Evolutionary conservation across 2,888 invertebrate genomes (phyloP), one percentile per base, ranked within the genome.

Genomic region (Hydrotaea cyrtoneurina): DNA sequence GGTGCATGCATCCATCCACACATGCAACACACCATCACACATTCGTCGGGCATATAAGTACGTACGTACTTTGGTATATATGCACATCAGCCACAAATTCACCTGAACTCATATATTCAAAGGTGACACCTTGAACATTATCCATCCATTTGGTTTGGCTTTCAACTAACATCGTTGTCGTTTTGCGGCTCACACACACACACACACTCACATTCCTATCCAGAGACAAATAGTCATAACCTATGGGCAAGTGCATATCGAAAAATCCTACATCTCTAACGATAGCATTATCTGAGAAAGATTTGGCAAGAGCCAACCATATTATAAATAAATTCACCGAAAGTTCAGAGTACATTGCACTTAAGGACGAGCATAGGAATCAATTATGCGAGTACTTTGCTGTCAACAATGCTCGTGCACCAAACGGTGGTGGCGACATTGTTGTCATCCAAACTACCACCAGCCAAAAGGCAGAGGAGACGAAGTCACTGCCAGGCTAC

Each of bases 211-310:
- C 15, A 13, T 13, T n/a, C n/a, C 31, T 59, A 59, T 19, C 2
- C 17, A 53, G 11, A 23, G n/a, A 50, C 46, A 79, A 82, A 73
- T 59, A 78, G 69, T 69, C 53, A 69, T 69, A 46, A 83, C 88
- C 90, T 90, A 92, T 92, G 92, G 92, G 92, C 89, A 92, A 92
- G 91, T 92, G 92, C 89, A 90, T 92, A 80, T 92, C 92, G 69
- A 91, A 92, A 86, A 92, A 92, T 89, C 88, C 91, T 74, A 89
- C 90, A 86, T 86, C 88, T 84, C 89, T 91, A 87, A 91, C 91
- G 89, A 90, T 91, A 88, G 89, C 92, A 84, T 81, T 90, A 86
- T 91, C 91, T 85, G 89, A 90, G 82, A 90, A 90, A 88, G 91
- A 91, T 89, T 89, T 91, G 88, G 90, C 88, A 87, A 86, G 87